Evolutionary conservation across 1,140 invertebrate genomes (phyloP), one percentile per base, ranked within the genome.

Genomic region (Drosophila leontia): DNA sequence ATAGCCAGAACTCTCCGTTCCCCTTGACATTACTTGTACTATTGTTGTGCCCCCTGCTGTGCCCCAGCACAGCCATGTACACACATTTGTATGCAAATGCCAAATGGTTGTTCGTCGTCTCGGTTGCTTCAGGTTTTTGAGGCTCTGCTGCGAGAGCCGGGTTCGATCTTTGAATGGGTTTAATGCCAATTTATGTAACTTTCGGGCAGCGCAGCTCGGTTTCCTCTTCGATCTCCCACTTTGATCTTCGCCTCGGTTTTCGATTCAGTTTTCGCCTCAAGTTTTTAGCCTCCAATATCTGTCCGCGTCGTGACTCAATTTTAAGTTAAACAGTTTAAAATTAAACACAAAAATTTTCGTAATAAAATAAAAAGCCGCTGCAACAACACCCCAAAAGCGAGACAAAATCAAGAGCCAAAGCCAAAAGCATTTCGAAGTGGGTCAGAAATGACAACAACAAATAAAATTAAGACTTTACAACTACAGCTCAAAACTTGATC

Each of bases 171-270:
- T 68, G 72, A 78, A 81, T 78, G 80, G 84, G 64, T 90, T 88
- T 88, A 88, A 76, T 90, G 85, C 81, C 86, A 85, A 90, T 90
- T 90, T 90, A 90, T 90, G 85, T 90, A 90, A 90, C 85, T 90
- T 77, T 78, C 56, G 62, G 78, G 81, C 80, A 60, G 81, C 78
- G 74, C 82, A 56, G 74, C 48, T 29, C 35, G 47, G 64, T 56
- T 53, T 42, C 53, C 19, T 29, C 42, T 39, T 70, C 51, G 19
- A 70, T 69, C 50, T 69, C 53, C 19, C 23, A 45, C 69, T 59
- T 58, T 69, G 50, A 71, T 71, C 64, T 71, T 35, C 26, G 42
- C 35, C 34, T 37, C 11, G 39, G 51, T 53, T 19, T 62, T 17
- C 15, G 35, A 17, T 62, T 55, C 35, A 37, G 32, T 61, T 62